Evolutionary conservation across 64 coral and sea anemone genomes (phyloP).

Genomic region (Actinia equina): DNA sequence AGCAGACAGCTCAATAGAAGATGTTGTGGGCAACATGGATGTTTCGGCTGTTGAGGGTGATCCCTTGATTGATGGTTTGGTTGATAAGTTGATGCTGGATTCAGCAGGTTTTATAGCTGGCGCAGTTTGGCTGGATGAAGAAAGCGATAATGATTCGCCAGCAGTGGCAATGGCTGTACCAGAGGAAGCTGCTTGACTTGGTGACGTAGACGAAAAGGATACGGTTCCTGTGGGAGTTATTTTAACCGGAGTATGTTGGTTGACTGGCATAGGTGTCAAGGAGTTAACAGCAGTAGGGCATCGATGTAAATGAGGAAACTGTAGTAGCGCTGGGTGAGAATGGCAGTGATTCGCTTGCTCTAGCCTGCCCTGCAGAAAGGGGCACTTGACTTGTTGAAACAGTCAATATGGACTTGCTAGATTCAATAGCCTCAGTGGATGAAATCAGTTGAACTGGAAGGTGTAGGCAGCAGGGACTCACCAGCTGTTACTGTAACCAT

Average conservation of each 20-base stretch:
- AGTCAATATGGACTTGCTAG: background rate
- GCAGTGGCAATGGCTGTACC: background rate
- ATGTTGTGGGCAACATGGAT: too few species aligned
- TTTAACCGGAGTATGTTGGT: background rate
- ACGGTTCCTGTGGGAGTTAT: background rate
- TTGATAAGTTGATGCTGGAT: too few species aligned
- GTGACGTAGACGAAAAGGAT: too few species aligned
- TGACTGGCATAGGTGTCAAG: background rate
- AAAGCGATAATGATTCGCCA: background rate
- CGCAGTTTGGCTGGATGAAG: too few species aligned
- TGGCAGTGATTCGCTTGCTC: background rate
- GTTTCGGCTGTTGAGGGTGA: too few species aligned
- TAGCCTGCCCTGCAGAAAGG: background rate
- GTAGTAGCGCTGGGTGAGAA: background rate
- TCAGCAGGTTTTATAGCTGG: too few species aligned
- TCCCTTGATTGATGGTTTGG: too few species aligned
- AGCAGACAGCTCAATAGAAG: too few species aligned
- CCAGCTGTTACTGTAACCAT: background rate
- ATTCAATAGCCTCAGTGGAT: background rate
- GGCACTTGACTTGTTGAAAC: background rate
- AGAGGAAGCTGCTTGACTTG: too few species aligned
- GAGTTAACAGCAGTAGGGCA: background rate
- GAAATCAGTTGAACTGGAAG: background rate
- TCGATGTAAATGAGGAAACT: background rate
- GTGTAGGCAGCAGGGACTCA: background rate